A percentile compares a stretch with the other conserved stretches of the same genome.
Evolutionary conservation across 1,140 invertebrate genomes (phyloP).

Genomic region (Maniola jurtina): DNA sequence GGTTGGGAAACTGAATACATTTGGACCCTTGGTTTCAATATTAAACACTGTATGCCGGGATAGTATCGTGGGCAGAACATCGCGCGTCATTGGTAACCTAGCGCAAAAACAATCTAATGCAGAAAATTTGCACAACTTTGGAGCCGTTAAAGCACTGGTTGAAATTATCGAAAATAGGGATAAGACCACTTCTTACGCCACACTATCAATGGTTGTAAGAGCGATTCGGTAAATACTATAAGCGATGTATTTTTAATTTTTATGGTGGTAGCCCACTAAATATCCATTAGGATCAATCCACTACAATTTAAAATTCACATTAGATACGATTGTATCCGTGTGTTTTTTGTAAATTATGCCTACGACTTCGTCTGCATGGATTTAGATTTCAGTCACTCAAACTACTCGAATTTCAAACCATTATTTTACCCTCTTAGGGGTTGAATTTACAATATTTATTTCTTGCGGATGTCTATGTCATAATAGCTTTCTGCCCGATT

Average conservation of each 20-base stretch:
- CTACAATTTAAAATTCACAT: too few relatives aligned
- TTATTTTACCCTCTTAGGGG: too few relatives aligned
- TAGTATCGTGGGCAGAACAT: slow-evolving; percentile 71
- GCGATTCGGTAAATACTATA: slow-evolving; percentile 71
- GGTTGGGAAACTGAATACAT: slow-evolving; percentile 68
- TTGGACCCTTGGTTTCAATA: slow-evolving; percentile 62
- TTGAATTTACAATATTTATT: too few relatives aligned
- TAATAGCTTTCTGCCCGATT: too few relatives aligned
- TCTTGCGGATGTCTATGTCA: too few relatives aligned
- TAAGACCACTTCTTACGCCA: slow-evolving; percentile 69
- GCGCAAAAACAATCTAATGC: slow-evolving; percentile 66
- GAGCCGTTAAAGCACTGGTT: slow-evolving; percentile 63
- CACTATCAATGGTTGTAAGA: slow-evolving; percentile 74
- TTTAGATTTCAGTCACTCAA: too few relatives aligned
- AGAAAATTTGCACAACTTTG: slow-evolving; percentile 66
- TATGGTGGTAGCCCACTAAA: not conserved
- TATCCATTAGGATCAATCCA: too few relatives aligned
- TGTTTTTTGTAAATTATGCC: too few relatives aligned
- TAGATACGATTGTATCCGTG: too few relatives aligned
- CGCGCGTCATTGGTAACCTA: slow-evolving; percentile 73
- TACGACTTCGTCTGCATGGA: too few relatives aligned
- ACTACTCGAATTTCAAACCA: too few relatives aligned
- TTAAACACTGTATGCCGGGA: slow-evolving; percentile 72
- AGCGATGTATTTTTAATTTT: not conserved
- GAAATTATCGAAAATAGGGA: slow-evolving; percentile 68